Conservation (phyloP, 2,888 invertebrate genomes). For the Trissolcus brochymenae region DNA sequence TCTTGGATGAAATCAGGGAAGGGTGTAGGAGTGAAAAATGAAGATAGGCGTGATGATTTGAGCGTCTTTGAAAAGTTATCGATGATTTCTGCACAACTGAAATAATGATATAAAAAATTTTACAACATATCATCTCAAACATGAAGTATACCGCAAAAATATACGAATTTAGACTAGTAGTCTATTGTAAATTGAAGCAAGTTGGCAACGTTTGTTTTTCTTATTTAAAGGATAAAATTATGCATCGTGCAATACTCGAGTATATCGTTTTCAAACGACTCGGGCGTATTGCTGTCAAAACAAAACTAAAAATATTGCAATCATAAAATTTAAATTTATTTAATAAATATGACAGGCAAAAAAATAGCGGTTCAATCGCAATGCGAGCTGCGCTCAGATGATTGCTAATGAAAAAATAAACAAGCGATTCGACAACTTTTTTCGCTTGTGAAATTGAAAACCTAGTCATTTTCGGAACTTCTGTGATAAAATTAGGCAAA, state of each 20-base stretch:
- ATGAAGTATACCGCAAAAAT: constrained; percentile 74
- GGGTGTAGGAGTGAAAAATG: constrained; percentile 18
- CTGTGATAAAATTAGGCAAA: constrained; percentile 71
- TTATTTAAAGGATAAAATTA: not conserved
- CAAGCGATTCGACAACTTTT: constrained; percentile 26
- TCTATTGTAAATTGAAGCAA: constrained; percentile 35
- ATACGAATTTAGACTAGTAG: constrained; percentile 72
- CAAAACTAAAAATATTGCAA: constrained; percentile 7
- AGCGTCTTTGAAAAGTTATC: constrained; percentile 55
- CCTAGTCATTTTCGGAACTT: constrained; percentile 75
- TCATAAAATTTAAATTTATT: not conserved
- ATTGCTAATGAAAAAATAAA: constrained; percentile 28
- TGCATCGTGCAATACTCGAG: constrained; percentile 52
- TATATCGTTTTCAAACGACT: not conserved
- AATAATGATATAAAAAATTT: constrained; percentile 55
- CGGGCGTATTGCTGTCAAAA: constrained; percentile 41
- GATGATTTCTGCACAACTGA: constrained; percentile 53
- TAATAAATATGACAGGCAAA: not conserved
- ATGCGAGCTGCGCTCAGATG: constrained; percentile 60
- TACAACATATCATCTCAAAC: constrained; percentile 74
- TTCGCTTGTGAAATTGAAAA: constrained; percentile 69
- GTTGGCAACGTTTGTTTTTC: not conserved
- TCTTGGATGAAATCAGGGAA: constrained; percentile 46
- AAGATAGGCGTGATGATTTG: constrained; percentile 37
- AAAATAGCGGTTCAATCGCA: constrained; percentile 60